Evolutionary conservation across 2,888 invertebrate genomes (phyloP), one percentile per base, ranked within the genome.

Genomic region (Agapetus fuscipes): DNA sequence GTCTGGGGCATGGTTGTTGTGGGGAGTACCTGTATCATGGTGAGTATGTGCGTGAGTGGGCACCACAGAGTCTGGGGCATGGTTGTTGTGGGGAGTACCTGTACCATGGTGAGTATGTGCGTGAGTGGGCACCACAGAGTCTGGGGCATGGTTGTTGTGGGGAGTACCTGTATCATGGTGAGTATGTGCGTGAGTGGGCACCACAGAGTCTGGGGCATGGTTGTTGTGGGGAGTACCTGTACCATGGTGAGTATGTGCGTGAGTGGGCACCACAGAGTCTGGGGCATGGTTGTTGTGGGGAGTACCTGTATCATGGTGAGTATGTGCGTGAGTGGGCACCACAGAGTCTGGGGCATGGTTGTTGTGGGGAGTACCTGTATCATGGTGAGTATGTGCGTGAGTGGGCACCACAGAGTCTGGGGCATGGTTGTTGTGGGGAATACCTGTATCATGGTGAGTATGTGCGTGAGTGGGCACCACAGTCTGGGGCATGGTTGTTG

Each of bases 271-370:
- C 7, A 34, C 62, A 28, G 61, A 56, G 27, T 41, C 43, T n/a
- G n/a, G n/a, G n/a, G n/a, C n/a, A n/a, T n/a, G n/a, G n/a, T n/a
- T n/a, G n/a, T n/a, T n/a, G n/a, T n/a, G n/a, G n/a, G n/a, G n/a
- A n/a, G n/a, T n/a, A n/a, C n/a, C n/a, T n/a, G n/a, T n/a, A 50
- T 77, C 78, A 50, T 77, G 59, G 51, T 76, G 76, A 10, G 71
- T 62, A 16, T 33, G 28, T 7, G 41, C 33, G n/a, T 29, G 35
- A 2, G 36, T 36, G 15, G 31, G 37, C 3, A 39, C 37, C 7
- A 34, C 62, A 28, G 61, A 56, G 27, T 41, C 43, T n/a, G n/a
- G n/a, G n/a, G n/a, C n/a, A n/a, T n/a, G n/a, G n/a, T n/a, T n/a
- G n/a, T n/a, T n/a, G n/a, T n/a, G n/a, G n/a, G n/a, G n/a, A n/a